Base-by-base conservation (phyloP, 1,140 invertebrate species). In the Zelostemma sp. region DNA sequence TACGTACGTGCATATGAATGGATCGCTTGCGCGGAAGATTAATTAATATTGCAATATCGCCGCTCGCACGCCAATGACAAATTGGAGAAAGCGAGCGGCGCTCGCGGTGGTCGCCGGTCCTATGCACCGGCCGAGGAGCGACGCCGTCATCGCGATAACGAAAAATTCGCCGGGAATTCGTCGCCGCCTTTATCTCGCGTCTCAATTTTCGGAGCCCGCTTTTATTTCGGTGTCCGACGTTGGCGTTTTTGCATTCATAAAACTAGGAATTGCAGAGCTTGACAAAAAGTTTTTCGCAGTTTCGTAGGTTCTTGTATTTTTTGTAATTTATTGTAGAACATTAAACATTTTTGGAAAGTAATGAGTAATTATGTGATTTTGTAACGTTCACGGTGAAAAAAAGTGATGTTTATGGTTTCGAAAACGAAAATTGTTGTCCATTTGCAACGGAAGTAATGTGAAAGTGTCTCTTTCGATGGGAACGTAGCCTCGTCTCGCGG, bases 1-100 rank as follows among this genome's bases (percentile, higher is more conserved):
- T 31, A 31, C 28, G 5, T n/a, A 5, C 50, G 60, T 41, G 53
- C 60, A 66, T 66, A 69, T 57, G 72, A 70, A 70, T 66, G 72
- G 54, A 58, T 73, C 49, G 41, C 35, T 62, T 33, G 62, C 59
- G 11, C 51, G 55, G 31, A 68, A 77, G 74, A 79, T 79, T 78
- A 79, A 79, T 79, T 79, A 76, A 79, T 76, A 76, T 78, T 65
- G 77, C 70, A 65, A 72, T 75, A 79, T 72, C 74, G 62, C 19
- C 25, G 61, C 47, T 65, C 58, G 68, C 60, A 50, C 66, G 64
- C 66, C 50, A 75, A 69, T 79, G 76, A 78, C 76, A 79, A 79
- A 79, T 79, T 77, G 76, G 77, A 71, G 77, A 79, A 79, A 79
- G 77, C 63, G 68, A 74, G 48, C 62, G 59, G 54, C 57, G 56